These are phyloP conservation scores for Idaea straminata DNA, from an alignment of 2,888 invertebrate species.

Conservation along the genomic window DNA sequence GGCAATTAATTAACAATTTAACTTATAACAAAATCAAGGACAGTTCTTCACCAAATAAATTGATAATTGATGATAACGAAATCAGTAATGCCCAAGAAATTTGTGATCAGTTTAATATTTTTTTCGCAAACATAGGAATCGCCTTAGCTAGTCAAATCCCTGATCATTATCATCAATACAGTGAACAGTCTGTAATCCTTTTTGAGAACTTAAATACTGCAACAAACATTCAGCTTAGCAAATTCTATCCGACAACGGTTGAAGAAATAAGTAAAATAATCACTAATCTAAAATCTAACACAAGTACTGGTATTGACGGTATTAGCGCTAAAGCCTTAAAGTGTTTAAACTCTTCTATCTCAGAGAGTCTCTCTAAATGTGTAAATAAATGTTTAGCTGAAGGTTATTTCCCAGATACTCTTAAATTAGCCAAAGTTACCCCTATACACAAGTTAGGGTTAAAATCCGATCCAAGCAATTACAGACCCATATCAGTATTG, in stretches of 20 bases:
- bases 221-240: background rate
- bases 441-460: background rate
- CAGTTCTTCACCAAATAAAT: slow-evolving; percentile 5
- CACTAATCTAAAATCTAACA: background rate
- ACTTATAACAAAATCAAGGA: slow-evolving; percentile 11
- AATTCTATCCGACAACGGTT: background rate
- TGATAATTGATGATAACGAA: background rate
- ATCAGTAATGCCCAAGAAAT: background rate
- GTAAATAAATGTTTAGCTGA: background rate
- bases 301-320: slow-evolving; percentile 7
- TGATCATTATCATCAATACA: background rate
- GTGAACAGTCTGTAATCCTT: background rate
- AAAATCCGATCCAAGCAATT: background rate
- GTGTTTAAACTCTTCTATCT: slow-evolving; percentile 2
- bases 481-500: background rate
- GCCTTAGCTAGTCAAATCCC: slow-evolving; percentile 22
- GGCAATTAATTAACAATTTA: slow-evolving; percentile 14
- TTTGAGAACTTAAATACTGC: background rate
- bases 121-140: slow-evolving; percentile 18
- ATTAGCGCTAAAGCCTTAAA: slow-evolving; percentile 7
- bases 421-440: slow-evolving; percentile 1
- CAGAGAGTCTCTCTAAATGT: background rate
- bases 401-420: slow-evolving; percentile 1
- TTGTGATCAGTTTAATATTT: slow-evolving; percentile 21
- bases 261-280: background rate